Evolutionary conservation across 1,140 invertebrate species (phyloP), one percentile per base, ranked within the genome.

Genomic region (Papilio polytes): DNA sequence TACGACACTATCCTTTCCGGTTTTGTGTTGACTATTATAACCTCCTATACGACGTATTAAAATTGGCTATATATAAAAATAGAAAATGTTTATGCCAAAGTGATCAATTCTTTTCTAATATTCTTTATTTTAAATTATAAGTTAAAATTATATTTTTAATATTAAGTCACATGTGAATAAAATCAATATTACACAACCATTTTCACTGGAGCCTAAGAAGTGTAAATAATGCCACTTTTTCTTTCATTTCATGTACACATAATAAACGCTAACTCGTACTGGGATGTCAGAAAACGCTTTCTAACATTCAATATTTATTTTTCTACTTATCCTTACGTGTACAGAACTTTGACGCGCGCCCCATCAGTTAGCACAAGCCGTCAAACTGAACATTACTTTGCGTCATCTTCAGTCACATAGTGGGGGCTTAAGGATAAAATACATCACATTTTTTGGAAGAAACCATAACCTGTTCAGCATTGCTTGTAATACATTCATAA

Each of bases 161-260:
- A n/a, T n/a, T n/a, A n/a, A n/a, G n/a, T n/a, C n/a, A n/a, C n/a
- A n/a, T n/a, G n/a, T n/a, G n/a, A n/a, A n/a, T n/a, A n/a, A n/a
- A n/a, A n/a, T n/a, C 15, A 85, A 86, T 85, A 85, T 87, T 85
- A 86, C 84, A 51, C 81, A 48, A 36, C 51, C 51, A n/a, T 70
- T 51, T 22, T 83, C 80, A 83, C 80, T 82, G 74, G 77, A 81
- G 41, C 31, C 79, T n/a, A 13, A 41, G n/a, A 94, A 93, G 93
- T 89, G 90, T 91, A 94, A 93, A 94, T 87, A 93, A 91, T 92
- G 88, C 82, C 90, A 95, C 94, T 95, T 94, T 95, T 95, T 95
- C 92, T 94, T 92, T 95, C 93, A 86, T 93, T 92, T 92, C 89
- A 94, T 94, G 93, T 92, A 80, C 90, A 91, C 90, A 82, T 87